Conservation (phyloP, 2,797 vertebrate genomes). For the Oreochromis mossambicus region DNA sequence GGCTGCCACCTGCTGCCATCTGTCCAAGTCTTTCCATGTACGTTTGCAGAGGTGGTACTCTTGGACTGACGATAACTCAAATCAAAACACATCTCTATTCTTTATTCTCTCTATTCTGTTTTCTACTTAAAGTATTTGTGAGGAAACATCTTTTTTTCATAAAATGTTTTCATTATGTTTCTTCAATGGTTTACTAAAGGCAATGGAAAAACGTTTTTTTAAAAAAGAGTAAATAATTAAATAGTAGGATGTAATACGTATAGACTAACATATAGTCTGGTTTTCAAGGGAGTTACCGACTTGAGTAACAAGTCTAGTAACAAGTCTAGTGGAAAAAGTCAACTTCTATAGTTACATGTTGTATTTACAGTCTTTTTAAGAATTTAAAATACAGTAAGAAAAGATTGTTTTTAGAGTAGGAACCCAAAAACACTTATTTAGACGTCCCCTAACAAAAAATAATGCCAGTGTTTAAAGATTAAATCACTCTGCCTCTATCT, state of each 20-base stretch:
- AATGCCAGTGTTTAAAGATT: not conserved
- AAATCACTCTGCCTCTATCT: not conserved
- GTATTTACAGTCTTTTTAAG: not conserved
- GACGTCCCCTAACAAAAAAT: not conserved
- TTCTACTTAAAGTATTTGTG: not conserved
- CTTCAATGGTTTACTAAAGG: not conserved
- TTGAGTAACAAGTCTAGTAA: not conserved
- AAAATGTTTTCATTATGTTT: not conserved
- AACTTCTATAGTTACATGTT: not conserved
- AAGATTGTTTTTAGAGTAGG: not conserved
- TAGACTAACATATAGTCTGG: not conserved
- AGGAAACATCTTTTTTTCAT: not conserved
- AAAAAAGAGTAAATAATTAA: not conserved
- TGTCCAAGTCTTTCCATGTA: constrained; percentile 72
- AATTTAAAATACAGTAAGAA: not conserved
- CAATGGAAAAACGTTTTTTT: not conserved
- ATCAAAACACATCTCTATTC: not conserved
- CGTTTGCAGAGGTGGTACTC: constrained; percentile 64
- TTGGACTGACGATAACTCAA: not conserved
- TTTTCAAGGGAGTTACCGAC: not conserved
- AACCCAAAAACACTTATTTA: not conserved
- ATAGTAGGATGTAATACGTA: not conserved
- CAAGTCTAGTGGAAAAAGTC: not conserved
- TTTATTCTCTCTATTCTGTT: not conserved
- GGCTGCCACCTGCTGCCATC: constrained; percentile 76